phyloP scores from a whole-genome alignment of 1,140 invertebrate species.

The Zaprionus davidi region DNA sequence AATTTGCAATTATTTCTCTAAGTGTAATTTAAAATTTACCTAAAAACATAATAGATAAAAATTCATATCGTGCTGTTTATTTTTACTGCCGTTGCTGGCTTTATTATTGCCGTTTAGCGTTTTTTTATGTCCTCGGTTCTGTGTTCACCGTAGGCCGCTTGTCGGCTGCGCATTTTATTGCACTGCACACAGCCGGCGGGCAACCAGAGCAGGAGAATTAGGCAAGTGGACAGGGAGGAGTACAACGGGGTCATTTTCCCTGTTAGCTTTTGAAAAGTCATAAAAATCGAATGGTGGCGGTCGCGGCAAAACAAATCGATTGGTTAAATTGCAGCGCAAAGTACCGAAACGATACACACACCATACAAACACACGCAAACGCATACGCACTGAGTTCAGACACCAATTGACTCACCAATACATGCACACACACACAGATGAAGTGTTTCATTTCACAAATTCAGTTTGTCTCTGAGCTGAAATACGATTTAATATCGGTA shows the following conservation, averaged over 20 bases:
- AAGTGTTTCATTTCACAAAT: not conserved
- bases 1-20: not conserved
- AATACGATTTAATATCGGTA: not conserved
- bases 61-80: conserved; percentile 37
- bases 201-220: not conserved
- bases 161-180: conserved; percentile 70
- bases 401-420: not conserved
- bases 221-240: not conserved
- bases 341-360: conserved; percentile 54
- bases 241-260: conserved; percentile 65
- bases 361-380: conserved; percentile 16
- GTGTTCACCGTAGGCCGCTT: conserved; percentile 51
- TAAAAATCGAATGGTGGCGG: conserved; percentile 75
- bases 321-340: conserved; percentile 80
- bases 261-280: conserved; percentile 75
- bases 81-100: conserved; percentile 68
- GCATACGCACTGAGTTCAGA: not conserved
- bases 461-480: not conserved
- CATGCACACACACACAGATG: not conserved
- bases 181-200: conserved; percentile 38
- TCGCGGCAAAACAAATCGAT: conserved; percentile 74
- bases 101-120: conserved; percentile 80
- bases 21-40: conserved; percentile 32
- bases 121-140: conserved; percentile 67
- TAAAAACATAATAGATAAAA: conserved; percentile 26